Evolutionary conservation across 2,797 vertebrate species (phyloP).

Genomic region (Macropus fuliginosus): DNA sequence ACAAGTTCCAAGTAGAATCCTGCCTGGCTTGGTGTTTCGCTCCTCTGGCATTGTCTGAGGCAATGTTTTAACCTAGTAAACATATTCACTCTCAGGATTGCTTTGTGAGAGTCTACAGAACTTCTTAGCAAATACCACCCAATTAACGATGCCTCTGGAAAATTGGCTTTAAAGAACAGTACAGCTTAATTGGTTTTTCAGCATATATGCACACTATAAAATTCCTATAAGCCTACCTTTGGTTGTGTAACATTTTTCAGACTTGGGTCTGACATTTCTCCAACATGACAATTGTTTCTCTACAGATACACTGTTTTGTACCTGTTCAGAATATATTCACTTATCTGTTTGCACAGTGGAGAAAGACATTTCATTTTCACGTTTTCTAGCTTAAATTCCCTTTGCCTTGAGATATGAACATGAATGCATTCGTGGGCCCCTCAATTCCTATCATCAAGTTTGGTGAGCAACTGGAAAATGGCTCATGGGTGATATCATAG

Average conservation of each 20-base stretch:
- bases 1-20: background rate
- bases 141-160: background rate
- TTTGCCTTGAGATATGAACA: background rate
- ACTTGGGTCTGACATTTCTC: background rate
- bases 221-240: background rate
- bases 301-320: background rate
- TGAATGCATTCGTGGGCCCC: background rate
- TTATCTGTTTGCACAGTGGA: background rate
- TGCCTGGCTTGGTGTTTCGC: background rate
- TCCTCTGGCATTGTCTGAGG: background rate
- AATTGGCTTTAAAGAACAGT: background rate
- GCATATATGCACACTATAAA: background rate
- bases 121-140: background rate
- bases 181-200: background rate
- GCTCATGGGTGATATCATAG: background rate
- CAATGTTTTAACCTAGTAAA: background rate
- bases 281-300: background rate
- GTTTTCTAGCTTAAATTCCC: background rate
- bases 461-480: background rate
- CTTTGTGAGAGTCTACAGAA: background rate
- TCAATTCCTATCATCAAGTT: background rate
- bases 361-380: background rate
- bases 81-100: background rate
- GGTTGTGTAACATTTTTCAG: background rate
- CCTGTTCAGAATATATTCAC: background rate